phyloP scores from a whole-genome alignment of 1,140 invertebrate genomes.

The Choristoneura fumiferana region DNA sequence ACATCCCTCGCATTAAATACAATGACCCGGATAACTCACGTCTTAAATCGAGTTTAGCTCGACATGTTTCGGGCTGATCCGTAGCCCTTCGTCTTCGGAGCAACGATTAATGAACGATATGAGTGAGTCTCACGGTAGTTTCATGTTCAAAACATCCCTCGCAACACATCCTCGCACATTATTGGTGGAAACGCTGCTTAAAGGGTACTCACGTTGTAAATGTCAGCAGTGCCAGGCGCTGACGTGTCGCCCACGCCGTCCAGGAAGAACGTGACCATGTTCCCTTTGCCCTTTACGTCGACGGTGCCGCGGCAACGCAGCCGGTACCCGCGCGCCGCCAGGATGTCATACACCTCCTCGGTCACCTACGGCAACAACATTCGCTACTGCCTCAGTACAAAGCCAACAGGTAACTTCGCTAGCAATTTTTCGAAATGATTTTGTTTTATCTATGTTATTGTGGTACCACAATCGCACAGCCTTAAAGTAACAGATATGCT shows the following conservation, averaged over 20 bases:
- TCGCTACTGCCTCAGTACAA: neutral
- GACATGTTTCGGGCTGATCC: no score
- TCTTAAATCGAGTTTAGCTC: no score
- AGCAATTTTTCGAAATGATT: no score
- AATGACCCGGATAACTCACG: no score
- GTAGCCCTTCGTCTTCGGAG: no score
- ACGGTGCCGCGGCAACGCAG: slow-evolving; percentile 90
- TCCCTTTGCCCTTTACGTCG: slow-evolving; percentile 95
- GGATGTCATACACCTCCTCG: slow-evolving; percentile 90
- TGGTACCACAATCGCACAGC: slow-evolving; percentile 62
- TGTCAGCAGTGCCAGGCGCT: slow-evolving; percentile 28
- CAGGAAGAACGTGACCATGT: slow-evolving; percentile 96
- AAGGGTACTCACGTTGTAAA: slow-evolving; percentile 51
- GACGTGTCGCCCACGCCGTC: slow-evolving; percentile 78
- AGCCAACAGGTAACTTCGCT: no score
- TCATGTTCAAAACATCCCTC: no score
- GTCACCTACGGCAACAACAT: slow-evolving; percentile 83
- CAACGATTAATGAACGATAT: no score
- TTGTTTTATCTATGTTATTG: slow-evolving; percentile 24
- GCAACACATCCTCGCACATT: no score
- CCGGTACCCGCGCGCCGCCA: slow-evolving; percentile 85
- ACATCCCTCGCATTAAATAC: no score
- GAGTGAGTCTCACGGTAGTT: no score
- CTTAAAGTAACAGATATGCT: slow-evolving; percentile 12
- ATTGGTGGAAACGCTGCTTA: no score